Conservation (phyloP, 2,113 vertebrate species). For the Indri indri region DNA sequence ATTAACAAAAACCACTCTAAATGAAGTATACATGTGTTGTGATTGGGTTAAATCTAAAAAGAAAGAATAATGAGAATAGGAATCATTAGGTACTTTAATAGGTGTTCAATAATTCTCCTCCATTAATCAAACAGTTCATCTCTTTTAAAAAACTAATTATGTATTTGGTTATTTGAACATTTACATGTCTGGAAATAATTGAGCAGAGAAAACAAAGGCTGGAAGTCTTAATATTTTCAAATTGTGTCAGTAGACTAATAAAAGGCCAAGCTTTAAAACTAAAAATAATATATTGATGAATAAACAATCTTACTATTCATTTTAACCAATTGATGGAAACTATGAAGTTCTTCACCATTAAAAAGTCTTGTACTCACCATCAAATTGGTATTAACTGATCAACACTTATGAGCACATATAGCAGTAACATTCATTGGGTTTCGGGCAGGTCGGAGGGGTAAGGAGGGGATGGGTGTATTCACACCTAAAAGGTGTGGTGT, state of each 20-base stretch:
- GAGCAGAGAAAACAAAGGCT: background rate
- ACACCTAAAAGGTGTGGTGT: too few species aligned
- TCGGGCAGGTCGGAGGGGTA: too few species aligned
- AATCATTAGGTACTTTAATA: background rate
- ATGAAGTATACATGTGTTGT: background rate
- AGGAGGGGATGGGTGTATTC: too few species aligned
- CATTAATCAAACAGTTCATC: background rate
- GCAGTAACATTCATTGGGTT: too few species aligned
- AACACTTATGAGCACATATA: too few species aligned
- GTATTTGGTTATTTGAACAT: background rate
- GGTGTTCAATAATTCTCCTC: background rate
- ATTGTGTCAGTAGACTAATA: background rate
- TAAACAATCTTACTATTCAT: background rate
- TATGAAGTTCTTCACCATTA: background rate
- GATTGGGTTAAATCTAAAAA: background rate
- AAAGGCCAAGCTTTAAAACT: background rate
- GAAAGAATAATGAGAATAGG: background rate
- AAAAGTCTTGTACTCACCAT: too few species aligned
- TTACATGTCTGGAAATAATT: background rate
- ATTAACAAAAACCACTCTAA: background rate
- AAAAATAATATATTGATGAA: conserved; percentile 29
- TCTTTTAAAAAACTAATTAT: background rate
- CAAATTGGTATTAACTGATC: too few species aligned
- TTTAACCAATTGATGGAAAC: background rate
- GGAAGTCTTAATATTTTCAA: background rate